phyloP scores from a whole-genome alignment of 2,797 vertebrate genomes.

The Sciurus carolinensis region DNA sequence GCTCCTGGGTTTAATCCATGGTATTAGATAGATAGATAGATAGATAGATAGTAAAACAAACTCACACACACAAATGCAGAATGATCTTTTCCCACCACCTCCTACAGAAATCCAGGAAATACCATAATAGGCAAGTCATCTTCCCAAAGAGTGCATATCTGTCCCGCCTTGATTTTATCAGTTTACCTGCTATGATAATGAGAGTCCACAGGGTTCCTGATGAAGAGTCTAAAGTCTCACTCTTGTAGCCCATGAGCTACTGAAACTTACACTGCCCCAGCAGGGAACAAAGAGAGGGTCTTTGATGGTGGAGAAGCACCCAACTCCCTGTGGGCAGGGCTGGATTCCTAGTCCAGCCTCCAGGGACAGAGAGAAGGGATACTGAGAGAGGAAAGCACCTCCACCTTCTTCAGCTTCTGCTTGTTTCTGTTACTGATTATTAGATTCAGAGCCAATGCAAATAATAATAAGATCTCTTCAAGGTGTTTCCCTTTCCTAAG shows the following conservation, averaged over 20 bases:
- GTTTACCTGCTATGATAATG: slow-evolving; percentile 25
- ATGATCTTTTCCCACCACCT: neutral
- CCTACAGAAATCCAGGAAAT: neutral
- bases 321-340: neutral
- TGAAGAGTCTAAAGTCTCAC: neutral
- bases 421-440: slow-evolving; percentile 69
- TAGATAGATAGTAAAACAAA: too few relatives aligned
- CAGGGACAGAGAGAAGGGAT: slow-evolving; percentile 34
- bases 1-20: too few relatives aligned
- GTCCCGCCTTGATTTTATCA: neutral
- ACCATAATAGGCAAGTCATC: neutral
- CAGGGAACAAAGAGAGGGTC: accelerated
- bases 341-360: slow-evolving; percentile 26
- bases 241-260: neutral
- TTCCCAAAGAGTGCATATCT: neutral
- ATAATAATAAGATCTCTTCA: slow-evolving; percentile 73
- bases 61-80: accelerated
- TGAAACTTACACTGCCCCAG: neutral
- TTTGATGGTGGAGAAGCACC: neutral
- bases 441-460: slow-evolving; percentile 17
- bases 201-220: neutral
- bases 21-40: too few relatives aligned
- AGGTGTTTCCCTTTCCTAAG: slow-evolving; percentile 67
- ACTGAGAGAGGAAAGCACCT: neutral
- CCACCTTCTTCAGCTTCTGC: neutral